A percentile compares a stretch with the other conserved stretches of the same genome.
These are phyloP conservation scores for Zaprionus inermis DNA, from an alignment of 1,140 invertebrate genomes.

Conservation along the genomic window DNA sequence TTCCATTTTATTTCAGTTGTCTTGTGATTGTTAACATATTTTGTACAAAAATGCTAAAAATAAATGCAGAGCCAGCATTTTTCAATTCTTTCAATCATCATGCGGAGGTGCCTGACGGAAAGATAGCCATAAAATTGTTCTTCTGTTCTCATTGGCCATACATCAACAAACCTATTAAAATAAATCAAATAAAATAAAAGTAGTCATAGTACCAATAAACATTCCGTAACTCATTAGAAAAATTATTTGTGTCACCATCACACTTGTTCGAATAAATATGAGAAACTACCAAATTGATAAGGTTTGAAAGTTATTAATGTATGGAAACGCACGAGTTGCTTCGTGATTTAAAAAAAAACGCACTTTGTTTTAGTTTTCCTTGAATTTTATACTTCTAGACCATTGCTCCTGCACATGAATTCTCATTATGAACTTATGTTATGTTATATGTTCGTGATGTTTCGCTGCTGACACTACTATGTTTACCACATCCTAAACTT, in stretches of 20 bases:
- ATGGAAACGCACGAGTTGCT: no score
- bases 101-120: constrained; percentile 82
- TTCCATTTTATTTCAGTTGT: constrained; percentile 85
- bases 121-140: constrained; percentile 65
- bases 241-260: constrained; percentile 78
- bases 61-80: constrained; percentile 98
- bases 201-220: constrained; percentile 54
- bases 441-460: no score
- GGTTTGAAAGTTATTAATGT: no score
- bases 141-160: constrained; percentile 74
- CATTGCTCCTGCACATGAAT: no score
- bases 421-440: no score
- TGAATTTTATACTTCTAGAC: no score
- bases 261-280: constrained; percentile 76
- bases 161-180: constrained; percentile 72
- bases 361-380: no score
- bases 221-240: constrained; percentile 74
- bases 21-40: constrained; percentile 96
- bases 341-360: no score
- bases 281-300: no score
- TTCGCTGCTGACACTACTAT: no score
- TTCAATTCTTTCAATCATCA: constrained; percentile 87
- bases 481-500: no score
- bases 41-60: constrained; percentile 97
- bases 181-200: constrained; percentile 62